phyloP scores from a whole-genome alignment of 1,140 invertebrate genomes.

The Branchinecta lynchi region DNA sequence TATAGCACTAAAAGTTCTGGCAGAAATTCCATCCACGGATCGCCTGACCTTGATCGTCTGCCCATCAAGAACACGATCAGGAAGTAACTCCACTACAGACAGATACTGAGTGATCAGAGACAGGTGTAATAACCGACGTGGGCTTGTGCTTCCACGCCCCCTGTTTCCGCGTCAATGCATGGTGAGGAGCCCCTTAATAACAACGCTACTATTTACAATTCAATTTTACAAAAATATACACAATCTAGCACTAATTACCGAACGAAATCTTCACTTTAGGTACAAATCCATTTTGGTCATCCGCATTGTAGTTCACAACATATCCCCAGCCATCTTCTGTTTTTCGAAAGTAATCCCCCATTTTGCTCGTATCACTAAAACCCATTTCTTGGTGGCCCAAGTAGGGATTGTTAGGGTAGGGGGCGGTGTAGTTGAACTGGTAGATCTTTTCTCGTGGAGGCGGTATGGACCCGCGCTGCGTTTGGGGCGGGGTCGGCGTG shows the following conservation, averaged over 20 bases:
- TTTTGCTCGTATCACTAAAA: conserved; percentile 20
- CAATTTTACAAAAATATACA: too few relatives aligned
- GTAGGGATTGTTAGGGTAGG: conserved; percentile 10
- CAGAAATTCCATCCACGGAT: too few relatives aligned
- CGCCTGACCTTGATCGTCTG: too few relatives aligned
- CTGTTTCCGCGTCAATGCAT: too few relatives aligned
- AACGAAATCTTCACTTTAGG: conserved; percentile 15
- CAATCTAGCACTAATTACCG: background rate
- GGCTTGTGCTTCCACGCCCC: too few relatives aligned
- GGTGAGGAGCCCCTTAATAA: too few relatives aligned
- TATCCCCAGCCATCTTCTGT: conserved; percentile 16
- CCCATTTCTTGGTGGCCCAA: conserved; percentile 19
- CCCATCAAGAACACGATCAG: too few relatives aligned
- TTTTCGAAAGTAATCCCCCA: conserved; percentile 19
- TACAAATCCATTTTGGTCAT: conserved; percentile 18
- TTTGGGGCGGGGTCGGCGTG: background rate
- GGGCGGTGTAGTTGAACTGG: conserved; percentile 20
- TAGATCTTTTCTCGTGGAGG: conserved; percentile 17
- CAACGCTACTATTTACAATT: too few relatives aligned
- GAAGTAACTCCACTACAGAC: too few relatives aligned
- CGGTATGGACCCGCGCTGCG: background rate
- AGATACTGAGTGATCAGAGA: too few relatives aligned
- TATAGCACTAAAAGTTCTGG: too few relatives aligned
- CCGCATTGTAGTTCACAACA: conserved; percentile 18
- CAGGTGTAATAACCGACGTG: too few relatives aligned